These are phyloP conservation scores for Hydrozoanthus tunicans DNA, from an alignment of 64 coral and sea anemone species.

Conservation along the genomic window DNA sequence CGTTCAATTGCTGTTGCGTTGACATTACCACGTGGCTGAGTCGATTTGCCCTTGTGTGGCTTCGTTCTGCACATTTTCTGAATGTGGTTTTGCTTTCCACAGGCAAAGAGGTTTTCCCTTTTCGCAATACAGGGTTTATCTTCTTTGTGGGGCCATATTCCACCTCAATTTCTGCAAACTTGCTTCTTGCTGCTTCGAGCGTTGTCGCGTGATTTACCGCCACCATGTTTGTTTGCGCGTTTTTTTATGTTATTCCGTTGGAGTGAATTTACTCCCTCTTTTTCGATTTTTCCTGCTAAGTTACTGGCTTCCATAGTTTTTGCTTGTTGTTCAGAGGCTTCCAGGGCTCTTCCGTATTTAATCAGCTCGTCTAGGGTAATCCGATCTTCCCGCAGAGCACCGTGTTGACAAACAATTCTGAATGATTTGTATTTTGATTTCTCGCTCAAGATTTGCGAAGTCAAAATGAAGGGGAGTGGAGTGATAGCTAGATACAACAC, in stretches of 20 bases:
- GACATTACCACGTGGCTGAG: not conserved
- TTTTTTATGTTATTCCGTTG: not conserved
- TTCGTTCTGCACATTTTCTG: not conserved
- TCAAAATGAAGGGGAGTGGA: not conserved
- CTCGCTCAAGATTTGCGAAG: not conserved
- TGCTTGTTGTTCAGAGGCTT: conserved; percentile 17
- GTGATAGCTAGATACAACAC: too few relatives aligned
- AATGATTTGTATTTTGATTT: conserved; percentile 8
- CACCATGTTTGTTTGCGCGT: not conserved
- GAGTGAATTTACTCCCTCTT: not conserved
- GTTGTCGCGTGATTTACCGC: not conserved
- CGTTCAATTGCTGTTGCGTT: not conserved
- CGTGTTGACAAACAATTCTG: conserved; percentile 10
- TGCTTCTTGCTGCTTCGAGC: conserved; percentile 11
- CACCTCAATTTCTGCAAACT: conserved; percentile 33
- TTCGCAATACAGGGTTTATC: conserved; percentile 5
- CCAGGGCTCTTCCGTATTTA: conserved; percentile 2
- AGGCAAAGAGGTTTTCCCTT: conserved; percentile 22
- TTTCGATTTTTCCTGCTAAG: not conserved
- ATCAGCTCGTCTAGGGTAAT: not conserved
- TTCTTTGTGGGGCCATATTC: conserved; percentile 2
- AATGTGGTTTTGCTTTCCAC: conserved; percentile 15
- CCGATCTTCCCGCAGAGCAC: not conserved
- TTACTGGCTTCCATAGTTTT: conserved; percentile 19
- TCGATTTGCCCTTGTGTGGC: not conserved